Base-by-base conservation (phyloP, 2,888 invertebrate species). In the Entomobrya multifasciata region DNA sequence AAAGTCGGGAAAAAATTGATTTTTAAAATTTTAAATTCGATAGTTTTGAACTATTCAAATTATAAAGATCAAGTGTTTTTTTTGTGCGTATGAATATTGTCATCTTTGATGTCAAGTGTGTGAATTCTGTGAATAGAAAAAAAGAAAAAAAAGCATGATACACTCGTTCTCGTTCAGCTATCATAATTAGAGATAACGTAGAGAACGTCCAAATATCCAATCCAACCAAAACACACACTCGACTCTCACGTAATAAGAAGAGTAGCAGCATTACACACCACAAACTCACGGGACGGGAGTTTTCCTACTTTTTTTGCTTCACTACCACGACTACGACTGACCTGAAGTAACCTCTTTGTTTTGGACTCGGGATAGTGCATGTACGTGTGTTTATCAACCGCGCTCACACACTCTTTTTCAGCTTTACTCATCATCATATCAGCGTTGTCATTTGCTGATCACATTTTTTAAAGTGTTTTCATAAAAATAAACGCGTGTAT, bases 341-440 rank as follows among this genome's bases (percentile, higher is more conserved):
- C 87, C 87, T 87, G 83, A 87, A 87, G 87, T 87, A 87, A 87
- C 87, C 87, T 83, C 83, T 87, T 87, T 87, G 87, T 87, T 87
- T 87, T 87, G 87, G 87, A 83, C 78, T 87, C 41, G 82, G 78
- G 72, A 52, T 79, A 70, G 8, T 65, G 36, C 55, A 49, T 77
- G 41, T 41, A 62, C 62, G 78, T 27, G 78, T 78, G 72, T 62
- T 78, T 79, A 79, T 79, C 78, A n/a, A n/a, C n/a, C n/a, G n/a
- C 78, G 57, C 84, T 74, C 84, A 84, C 78, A 72, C 74, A 74
- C 57, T 60, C 36, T n/a, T n/a, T n/a, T n/a, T 36, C 36, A 36
- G 8, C 36, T 36, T n/a, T 36, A 36, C 36, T 36, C 57, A 27
- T 70, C 49, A 49, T 52, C n/a, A 27, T 72, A 47, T 25, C 47